Base-by-base conservation (phyloP, 92 coral and sea anemone species). In the Heliopora coerulea region DNA sequence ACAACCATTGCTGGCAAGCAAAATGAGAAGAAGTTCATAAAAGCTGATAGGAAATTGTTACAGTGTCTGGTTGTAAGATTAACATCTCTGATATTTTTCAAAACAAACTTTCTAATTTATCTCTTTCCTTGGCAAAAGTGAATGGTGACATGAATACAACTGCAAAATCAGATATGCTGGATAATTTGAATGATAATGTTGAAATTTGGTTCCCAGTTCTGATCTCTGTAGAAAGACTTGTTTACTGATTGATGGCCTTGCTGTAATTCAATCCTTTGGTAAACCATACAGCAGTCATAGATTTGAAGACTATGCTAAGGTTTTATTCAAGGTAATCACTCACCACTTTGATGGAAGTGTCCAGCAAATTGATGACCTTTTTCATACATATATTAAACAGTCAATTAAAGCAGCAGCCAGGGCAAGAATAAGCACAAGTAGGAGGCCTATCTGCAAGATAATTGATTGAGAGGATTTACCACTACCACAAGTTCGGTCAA, bases 361-460 rank as follows among this genome's bases (percentile, higher is more conserved):
- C 24, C 28, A 34, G 31, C 61, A 35, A 1, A 49, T 70, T 1
- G 46, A 52, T 50, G 78, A 28, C n/a, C 50, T 50, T 26, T 56
- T 52, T 65, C 54, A 65, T 21, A 65, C 56, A 4, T 65, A 65
- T 24, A 20, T 65, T 2, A 39, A 40, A 54, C 26, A 56, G 2
- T 67, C 83, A 12, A 79, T 67, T 30, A 79, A 66, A 68, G 20
- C 62, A 12, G 59, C 65, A 10, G 57, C 83, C 19, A 50, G 83
- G 31, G 20, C 72, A 20, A 67, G 34, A 48, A 48, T 37, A 67
- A 67, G 48, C 59, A 44, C 74, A 9, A 67, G 10, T 14, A 67
- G 48, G 35, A 23, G 74, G 5, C 74, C 74, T 1, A 67, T 67
- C 3, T 46, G 59, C 11, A 41, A 29, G 19, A 44, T 67, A 44